phyloP scores from a whole-genome alignment of 92 coral and sea anemone species.

The Muricea muricata region DNA sequence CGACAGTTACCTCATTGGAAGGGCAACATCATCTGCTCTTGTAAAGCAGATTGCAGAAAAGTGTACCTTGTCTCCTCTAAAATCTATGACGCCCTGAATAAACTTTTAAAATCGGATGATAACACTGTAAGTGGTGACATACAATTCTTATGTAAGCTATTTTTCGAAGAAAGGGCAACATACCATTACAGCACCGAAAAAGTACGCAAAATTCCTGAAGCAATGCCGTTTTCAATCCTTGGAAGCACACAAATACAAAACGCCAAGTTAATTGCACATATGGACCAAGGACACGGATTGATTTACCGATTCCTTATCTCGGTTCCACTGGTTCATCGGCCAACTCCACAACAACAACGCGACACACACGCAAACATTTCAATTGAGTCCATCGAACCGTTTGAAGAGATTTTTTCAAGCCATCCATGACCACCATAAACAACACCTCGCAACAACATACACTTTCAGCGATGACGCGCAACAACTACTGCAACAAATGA shows the following conservation, averaged over 20 bases:
- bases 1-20: not conserved
- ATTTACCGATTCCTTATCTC: constrained; percentile 65
- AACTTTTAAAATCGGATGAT: constrained; percentile 61
- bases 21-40: constrained; percentile 50
- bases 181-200: constrained; percentile 59
- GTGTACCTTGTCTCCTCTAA: constrained; percentile 37
- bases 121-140: constrained; percentile 54
- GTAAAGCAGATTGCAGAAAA: constrained; percentile 29
- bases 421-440: not conserved
- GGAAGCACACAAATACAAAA: constrained; percentile 61
- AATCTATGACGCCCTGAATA: constrained; percentile 48
- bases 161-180: constrained; percentile 9
- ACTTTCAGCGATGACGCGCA: not conserved
- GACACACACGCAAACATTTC: not conserved
- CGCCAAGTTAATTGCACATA: constrained; percentile 60
- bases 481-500: not conserved
- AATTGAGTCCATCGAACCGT: not conserved
- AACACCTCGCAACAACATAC: not conserved
- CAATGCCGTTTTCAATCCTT: constrained; percentile 61
- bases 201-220: constrained; percentile 41
- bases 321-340: constrained; percentile 56
- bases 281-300: constrained; percentile 69
- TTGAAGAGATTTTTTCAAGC: constrained; percentile 3
- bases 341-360: constrained; percentile 37
- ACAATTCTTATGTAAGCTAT: constrained; percentile 43